Conservation (phyloP, 1,140 invertebrate genomes). For the Ips typographus region DNA sequence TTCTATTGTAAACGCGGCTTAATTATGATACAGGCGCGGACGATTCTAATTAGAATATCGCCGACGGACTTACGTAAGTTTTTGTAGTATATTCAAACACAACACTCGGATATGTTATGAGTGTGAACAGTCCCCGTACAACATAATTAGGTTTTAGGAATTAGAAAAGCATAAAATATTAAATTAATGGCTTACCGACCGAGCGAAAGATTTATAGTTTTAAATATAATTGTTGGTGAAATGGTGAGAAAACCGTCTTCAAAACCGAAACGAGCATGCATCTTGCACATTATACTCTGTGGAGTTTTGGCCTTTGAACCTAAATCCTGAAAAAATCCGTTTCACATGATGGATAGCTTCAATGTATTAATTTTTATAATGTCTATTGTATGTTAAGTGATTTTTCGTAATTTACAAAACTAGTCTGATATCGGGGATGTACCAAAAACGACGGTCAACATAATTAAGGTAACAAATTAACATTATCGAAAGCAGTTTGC, state of each 20-base stretch:
- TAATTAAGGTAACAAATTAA: slow-evolving; percentile 19
- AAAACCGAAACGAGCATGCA: slow-evolving; percentile 15
- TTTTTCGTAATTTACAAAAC: too few relatives aligned
- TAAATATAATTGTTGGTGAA: slow-evolving; percentile 33
- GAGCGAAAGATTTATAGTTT: slow-evolving; percentile 28
- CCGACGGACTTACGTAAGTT: slow-evolving; percentile 3
- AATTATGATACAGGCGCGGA: slow-evolving; percentile 31
- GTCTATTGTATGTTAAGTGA: too few relatives aligned
- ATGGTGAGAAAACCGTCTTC: slow-evolving; percentile 31
- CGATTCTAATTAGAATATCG: slow-evolving; percentile 19
- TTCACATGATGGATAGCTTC: slow-evolving; percentile 1
- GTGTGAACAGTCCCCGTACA: slow-evolving; percentile 3
- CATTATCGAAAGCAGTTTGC: slow-evolving; percentile 16
- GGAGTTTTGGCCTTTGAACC: slow-evolving; percentile 13
- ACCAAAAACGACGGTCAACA: slow-evolving; percentile 13
- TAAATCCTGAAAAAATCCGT: background rate
- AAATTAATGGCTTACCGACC: slow-evolving; percentile 23
- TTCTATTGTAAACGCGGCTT: slow-evolving; percentile 35
- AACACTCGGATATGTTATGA: slow-evolving; percentile 2
- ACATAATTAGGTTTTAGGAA: slow-evolving; percentile 6
- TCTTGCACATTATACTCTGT: slow-evolving; percentile 11
- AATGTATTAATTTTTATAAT: background rate
- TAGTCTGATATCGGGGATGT: too few relatives aligned
- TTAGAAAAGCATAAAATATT: slow-evolving; percentile 28
- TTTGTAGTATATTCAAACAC: background rate